Evolutionary conservation across 2,113 vertebrate species (phyloP).

Genomic region (Ophthalmolycus amberensis): DNA sequence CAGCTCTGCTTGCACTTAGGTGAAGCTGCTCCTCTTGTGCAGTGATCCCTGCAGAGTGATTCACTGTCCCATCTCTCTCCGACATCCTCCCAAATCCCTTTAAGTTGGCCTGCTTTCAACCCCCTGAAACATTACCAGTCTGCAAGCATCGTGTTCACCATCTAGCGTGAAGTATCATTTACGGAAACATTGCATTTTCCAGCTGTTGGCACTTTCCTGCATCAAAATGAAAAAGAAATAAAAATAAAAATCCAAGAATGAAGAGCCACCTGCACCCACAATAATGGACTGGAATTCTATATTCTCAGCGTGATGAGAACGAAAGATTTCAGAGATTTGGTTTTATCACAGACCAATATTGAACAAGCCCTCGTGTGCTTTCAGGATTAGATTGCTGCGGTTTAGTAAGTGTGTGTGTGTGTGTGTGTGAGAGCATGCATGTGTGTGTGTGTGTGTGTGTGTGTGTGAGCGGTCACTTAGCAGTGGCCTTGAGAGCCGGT

Average conservation of each 20-base stretch:
- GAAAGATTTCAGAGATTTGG: conserved; percentile 50
- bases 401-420: conserved; percentile 7
- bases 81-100: conserved; percentile 61
- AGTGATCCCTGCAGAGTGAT: conserved; percentile 68
- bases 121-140: conserved; percentile 64
- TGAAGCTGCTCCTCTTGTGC: conserved; percentile 56
- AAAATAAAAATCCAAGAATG: conserved; percentile 46
- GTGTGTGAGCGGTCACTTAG: conserved; percentile 58
- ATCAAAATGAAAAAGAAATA: conserved; percentile 46
- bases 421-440: conserved; percentile 5
- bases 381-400: conserved; percentile 6
- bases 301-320: conserved; percentile 18
- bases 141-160: conserved; percentile 52
- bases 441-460: neutral
- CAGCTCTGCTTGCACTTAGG: conserved; percentile 59
- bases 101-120: conserved; percentile 57
- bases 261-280: conserved; percentile 48
- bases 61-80: conserved; percentile 59
- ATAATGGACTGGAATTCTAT: conserved; percentile 38
- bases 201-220: conserved; percentile 59
- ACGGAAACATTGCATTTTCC: conserved; percentile 68
- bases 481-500: conserved; percentile 77
- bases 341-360: conserved; percentile 35
- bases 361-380: conserved; percentile 16
- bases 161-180: conserved; percentile 66